Conservation (phyloP, 2,797 vertebrate species). For the Gymnothorax javanicus region DNA sequence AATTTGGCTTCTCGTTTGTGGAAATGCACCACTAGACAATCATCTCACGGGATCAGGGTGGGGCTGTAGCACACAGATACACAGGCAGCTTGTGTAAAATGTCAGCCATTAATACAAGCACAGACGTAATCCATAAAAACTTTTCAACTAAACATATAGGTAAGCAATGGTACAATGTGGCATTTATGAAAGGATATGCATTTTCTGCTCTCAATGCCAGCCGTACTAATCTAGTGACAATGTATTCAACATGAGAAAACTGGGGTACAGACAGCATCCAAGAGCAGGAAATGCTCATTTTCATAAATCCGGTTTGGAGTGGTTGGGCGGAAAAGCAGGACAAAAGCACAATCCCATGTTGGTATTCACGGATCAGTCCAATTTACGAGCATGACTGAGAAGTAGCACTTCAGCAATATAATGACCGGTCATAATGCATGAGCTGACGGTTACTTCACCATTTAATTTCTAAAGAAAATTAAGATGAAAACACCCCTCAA, state of each 20-base stretch:
- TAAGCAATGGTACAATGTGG: background rate
- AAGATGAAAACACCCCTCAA: no score
- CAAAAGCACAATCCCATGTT: background rate
- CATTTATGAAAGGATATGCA: background rate
- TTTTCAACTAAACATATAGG: slow-evolving; percentile 21
- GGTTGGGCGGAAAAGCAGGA: background rate
- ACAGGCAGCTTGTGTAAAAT: background rate
- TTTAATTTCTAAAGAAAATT: no score
- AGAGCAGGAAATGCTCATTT: background rate
- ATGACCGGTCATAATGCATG: no score
- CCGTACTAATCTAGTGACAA: background rate
- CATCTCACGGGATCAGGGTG: background rate
- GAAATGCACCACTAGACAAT: background rate
- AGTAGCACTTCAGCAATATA: background rate
- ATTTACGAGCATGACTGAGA: background rate
- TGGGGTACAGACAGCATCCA: background rate
- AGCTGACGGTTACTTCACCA: no score
- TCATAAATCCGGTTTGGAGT: background rate
- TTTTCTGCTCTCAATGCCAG: background rate
- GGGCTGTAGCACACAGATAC: background rate
- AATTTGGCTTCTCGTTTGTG: no score
- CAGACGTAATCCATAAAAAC: background rate
- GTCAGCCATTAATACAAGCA: background rate
- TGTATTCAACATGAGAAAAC: background rate
- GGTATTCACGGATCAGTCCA: background rate